Conservation (phyloP, 2,797 vertebrate species). For the Aphelocoma californica region DNA sequence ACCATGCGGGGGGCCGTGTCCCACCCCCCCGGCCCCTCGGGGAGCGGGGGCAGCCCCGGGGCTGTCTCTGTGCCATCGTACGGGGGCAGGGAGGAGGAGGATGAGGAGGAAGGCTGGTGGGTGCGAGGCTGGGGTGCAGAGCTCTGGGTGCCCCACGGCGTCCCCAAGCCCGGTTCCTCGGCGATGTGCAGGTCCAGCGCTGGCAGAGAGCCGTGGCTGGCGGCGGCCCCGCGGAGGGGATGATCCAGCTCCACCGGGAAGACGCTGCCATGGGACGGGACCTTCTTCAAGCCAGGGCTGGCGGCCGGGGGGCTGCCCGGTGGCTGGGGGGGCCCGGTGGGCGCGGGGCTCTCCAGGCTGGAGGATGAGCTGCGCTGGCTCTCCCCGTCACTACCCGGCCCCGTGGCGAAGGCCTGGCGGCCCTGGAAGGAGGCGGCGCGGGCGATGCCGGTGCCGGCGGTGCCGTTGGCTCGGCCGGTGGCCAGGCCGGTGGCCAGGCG, state of each 20-base stretch:
- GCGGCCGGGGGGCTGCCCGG: background rate
- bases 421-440: slow-evolving; percentile 82
- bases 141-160: background rate
- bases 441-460: slow-evolving; percentile 54
- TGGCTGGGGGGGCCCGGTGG: slow-evolving; percentile 3
- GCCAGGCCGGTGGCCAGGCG: slow-evolving; percentile 75
- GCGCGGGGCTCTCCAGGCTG: slow-evolving; percentile 81
- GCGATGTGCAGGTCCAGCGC: slow-evolving; percentile 81
- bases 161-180: slow-evolving; percentile 62
- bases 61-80: background rate
- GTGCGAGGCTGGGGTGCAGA: background rate
- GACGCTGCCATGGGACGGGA: slow-evolving; percentile 79
- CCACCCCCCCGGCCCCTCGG: slow-evolving; percentile 10
- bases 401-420: slow-evolving; percentile 64
- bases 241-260: slow-evolving; percentile 74
- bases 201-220: slow-evolving; percentile 74
- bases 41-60: background rate
- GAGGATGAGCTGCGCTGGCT: slow-evolving; percentile 88
- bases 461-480: slow-evolving; percentile 63
- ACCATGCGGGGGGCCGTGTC: background rate
- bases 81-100: background rate
- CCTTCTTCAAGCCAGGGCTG: slow-evolving; percentile 74
- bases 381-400: slow-evolving; percentile 82
- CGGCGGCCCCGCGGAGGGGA: slow-evolving; percentile 27
- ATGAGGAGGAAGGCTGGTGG: slow-evolving; percentile 5